phyloP scores from a whole-genome alignment of 2,113 vertebrate genomes.

The Aplodontia rufa region DNA sequence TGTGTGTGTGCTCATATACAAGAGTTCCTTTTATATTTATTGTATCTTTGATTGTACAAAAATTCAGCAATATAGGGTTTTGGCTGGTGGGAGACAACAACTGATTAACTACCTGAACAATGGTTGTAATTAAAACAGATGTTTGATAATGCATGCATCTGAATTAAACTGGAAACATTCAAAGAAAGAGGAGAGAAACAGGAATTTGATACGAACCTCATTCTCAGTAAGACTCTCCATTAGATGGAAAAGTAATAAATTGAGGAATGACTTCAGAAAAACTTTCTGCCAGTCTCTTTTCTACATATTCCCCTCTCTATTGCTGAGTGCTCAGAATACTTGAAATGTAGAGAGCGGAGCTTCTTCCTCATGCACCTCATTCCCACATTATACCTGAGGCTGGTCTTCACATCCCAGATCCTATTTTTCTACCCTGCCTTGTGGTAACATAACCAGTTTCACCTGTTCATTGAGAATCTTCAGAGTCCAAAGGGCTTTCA shows the following conservation, averaged over 20 bases:
- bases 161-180: constrained; percentile 67
- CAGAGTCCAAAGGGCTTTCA: not conserved
- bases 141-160: constrained; percentile 47
- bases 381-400: not conserved
- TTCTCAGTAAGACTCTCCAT: constrained; percentile 77
- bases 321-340: not conserved
- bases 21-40: constrained; percentile 83
- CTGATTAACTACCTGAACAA: constrained; percentile 76
- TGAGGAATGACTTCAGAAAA: constrained; percentile 68
- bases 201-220: constrained; percentile 77
- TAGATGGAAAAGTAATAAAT: constrained; percentile 80
- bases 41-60: constrained; percentile 76
- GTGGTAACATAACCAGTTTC: not conserved
- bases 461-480: too few relatives aligned
- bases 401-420: not conserved
- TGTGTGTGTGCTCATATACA: constrained; percentile 68
- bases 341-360: not conserved
- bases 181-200: constrained; percentile 66
- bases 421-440: not conserved
- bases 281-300: constrained; percentile 11
- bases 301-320: not conserved
- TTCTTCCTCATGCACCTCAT: too few relatives aligned
- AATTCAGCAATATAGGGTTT: constrained; percentile 73
- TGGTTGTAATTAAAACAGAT: constrained; percentile 78
- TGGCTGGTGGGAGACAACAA: constrained; percentile 63